Percentiles rank a stretch among this genome's conserved stretches.
phyloP scores from a whole-genome alignment of 2,888 invertebrate genomes.

The Ochropleura plecta region DNA sequence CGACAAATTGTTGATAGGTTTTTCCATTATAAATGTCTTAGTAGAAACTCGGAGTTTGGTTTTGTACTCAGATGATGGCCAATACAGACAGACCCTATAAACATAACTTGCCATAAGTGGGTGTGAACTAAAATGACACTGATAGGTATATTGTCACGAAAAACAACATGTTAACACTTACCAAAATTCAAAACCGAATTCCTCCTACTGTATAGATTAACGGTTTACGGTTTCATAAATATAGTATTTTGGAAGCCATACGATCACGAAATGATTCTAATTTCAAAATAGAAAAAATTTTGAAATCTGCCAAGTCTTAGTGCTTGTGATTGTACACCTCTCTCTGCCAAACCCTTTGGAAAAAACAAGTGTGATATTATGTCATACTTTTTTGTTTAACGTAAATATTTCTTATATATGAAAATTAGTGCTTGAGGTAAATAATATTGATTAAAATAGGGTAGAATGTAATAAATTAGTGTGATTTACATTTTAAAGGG shows the following conservation, averaged over 20 bases:
- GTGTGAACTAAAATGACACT: too few relatives aligned
- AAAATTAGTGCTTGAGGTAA: neutral
- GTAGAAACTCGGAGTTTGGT: neutral
- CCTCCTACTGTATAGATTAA: too few relatives aligned
- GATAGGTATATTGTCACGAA: too few relatives aligned
- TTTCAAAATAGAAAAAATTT: too few relatives aligned
- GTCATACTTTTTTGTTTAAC: neutral
- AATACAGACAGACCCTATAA: too few relatives aligned
- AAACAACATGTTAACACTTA: too few relatives aligned
- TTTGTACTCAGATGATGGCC: neutral
- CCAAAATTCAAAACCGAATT: too few relatives aligned
- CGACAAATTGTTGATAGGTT: neutral
- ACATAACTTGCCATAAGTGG: too few relatives aligned
- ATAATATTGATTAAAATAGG: slow-evolving; percentile 24
- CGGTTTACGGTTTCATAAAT: too few relatives aligned
- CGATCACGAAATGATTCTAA: too few relatives aligned
- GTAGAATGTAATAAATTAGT: slow-evolving; percentile 18
- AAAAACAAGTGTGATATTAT: neutral
- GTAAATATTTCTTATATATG: neutral
- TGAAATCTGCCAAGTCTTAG: too few relatives aligned
- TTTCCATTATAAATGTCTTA: neutral
- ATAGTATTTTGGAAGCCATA: too few relatives aligned
- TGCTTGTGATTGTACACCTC: neutral
- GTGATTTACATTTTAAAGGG: slow-evolving; percentile 44
- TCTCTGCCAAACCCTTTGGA: neutral